These are phyloP conservation scores for Lasioglossum figueresi DNA, from an alignment of 2,888 invertebrate genomes.

Conservation along the genomic window DNA sequence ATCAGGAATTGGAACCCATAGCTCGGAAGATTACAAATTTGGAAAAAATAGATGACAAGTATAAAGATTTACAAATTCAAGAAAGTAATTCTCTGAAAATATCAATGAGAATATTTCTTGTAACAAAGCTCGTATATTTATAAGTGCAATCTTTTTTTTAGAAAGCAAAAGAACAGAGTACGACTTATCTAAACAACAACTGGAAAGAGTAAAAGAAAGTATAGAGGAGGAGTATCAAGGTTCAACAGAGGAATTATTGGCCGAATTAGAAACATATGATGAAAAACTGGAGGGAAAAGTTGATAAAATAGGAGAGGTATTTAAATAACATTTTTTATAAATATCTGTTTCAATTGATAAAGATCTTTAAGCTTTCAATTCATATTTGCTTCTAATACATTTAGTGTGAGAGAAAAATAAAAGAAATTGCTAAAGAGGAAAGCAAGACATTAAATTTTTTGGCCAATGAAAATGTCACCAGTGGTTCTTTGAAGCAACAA, in stretches of 20 bases:
- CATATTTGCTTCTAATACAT: not conserved
- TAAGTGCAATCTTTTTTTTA: constrained; percentile 67
- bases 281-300: not conserved
- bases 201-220: not conserved
- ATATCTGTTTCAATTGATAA: not conserved
- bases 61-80: constrained; percentile 77
- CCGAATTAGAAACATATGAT: not conserved
- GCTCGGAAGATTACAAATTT: constrained; percentile 82
- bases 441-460: constrained; percentile 80
- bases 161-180: constrained; percentile 75
- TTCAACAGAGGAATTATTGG: not conserved
- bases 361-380: not conserved
- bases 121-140: not conserved
- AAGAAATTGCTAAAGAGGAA: constrained; percentile 78
- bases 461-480: constrained; percentile 82
- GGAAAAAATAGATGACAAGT: constrained; percentile 79
- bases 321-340: not conserved
- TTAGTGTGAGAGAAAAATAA: constrained; percentile 80
- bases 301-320: not conserved
- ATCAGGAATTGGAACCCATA: constrained; percentile 84
- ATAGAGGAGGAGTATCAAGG: not conserved
- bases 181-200: not conserved
- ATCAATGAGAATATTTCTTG: not conserved
- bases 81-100: constrained; percentile 77
- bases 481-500: constrained; percentile 85